Conservation (phyloP, 2,797 vertebrate genomes). For the Anableps anableps region DNA sequence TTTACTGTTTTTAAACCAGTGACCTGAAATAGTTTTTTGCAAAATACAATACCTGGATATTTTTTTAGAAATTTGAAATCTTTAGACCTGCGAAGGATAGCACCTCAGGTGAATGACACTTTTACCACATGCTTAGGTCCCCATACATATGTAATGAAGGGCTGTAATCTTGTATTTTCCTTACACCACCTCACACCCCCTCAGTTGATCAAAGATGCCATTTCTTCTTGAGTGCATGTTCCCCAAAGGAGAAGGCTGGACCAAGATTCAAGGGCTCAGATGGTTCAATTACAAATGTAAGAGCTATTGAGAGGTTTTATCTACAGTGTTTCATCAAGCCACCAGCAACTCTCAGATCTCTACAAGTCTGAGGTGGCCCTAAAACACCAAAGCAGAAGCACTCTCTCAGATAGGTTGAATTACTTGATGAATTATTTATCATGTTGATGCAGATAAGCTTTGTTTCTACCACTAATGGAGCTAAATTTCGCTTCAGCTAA, state of each 20-base stretch:
- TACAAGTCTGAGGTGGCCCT: constrained; percentile 41
- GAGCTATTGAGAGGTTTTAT: constrained; percentile 56
- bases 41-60: background rate
- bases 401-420: constrained; percentile 45
- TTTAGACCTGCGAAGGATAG: background rate
- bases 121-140: background rate
- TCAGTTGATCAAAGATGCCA: constrained; percentile 38
- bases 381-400: constrained; percentile 51
- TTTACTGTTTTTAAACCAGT: background rate
- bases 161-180: constrained; percentile 15
- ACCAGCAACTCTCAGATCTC: constrained; percentile 51
- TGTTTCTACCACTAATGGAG: constrained; percentile 49
- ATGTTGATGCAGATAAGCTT: constrained; percentile 32
- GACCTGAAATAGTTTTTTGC: background rate
- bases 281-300: constrained; percentile 63
- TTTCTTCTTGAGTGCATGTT: constrained; percentile 53
- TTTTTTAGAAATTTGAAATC: background rate
- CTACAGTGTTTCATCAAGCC: constrained; percentile 56
- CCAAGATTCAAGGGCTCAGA: constrained; percentile 42
- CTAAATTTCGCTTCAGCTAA: constrained; percentile 29
- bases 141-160: constrained; percentile 11
- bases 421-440: constrained; percentile 70
- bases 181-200: constrained; percentile 1
- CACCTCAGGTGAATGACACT: background rate
- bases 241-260: constrained; percentile 28